Percentiles rank a stretch among this genome's conserved stretches.
phyloP scores from a whole-genome alignment of 2,797 vertebrate species.

The Syndactyla subalaris region DNA sequence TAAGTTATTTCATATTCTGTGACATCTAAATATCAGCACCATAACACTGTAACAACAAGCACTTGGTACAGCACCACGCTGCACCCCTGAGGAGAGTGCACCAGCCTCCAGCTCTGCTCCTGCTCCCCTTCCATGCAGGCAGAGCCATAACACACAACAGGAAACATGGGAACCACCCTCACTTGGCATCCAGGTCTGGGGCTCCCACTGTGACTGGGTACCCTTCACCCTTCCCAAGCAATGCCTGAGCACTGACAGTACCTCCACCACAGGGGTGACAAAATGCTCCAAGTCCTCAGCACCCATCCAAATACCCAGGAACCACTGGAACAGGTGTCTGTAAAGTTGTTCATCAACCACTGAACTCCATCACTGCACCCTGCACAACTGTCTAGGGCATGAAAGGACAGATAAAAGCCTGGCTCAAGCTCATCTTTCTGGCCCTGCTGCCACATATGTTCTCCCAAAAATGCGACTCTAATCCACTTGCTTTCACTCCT shows the following conservation, averaged over 20 bases:
- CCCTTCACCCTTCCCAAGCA: not conserved
- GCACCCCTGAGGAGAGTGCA: not conserved
- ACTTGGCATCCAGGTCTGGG: accelerated
- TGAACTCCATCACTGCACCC: accelerated
- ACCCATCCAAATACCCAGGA: not conserved
- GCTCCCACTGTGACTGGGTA: accelerated
- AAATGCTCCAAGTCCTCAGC: not conserved
- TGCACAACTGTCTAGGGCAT: too few relatives aligned
- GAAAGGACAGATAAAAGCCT: not conserved
- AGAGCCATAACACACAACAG: accelerated
- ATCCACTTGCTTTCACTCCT: accelerated
- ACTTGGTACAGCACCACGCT: not conserved
- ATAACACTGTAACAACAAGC: not conserved
- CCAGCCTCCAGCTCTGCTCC: not conserved
- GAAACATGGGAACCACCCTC: not conserved
- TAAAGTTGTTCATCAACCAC: not conserved
- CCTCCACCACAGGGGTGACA: accelerated
- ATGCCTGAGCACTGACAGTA: not conserved
- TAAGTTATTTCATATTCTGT: not conserved
- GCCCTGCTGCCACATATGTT: not conserved
- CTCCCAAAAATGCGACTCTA: not conserved
- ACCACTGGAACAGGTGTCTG: not conserved
- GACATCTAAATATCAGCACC: not conserved
- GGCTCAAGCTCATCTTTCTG: not conserved
- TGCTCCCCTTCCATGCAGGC: accelerated